phyloP scores from a whole-genome alignment of 1,140 invertebrate genomes.

The Lerema accius region DNA sequence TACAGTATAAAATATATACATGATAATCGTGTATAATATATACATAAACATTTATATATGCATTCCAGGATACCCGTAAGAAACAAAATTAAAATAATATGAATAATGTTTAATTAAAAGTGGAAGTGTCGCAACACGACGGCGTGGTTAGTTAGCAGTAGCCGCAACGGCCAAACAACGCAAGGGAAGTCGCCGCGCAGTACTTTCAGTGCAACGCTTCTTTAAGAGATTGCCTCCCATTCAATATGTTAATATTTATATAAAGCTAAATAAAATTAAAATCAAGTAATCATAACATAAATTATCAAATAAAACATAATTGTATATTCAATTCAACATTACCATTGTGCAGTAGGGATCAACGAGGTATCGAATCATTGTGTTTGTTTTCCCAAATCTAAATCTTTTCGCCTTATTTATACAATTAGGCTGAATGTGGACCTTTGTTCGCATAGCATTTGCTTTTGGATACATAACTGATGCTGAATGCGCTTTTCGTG shows the following conservation, averaged over 20 bases:
- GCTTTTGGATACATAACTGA: conserved; percentile 15
- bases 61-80: neutral
- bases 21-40: too few species aligned
- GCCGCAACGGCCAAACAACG: conserved; percentile 11
- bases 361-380: too few species aligned
- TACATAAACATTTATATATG: too few species aligned
- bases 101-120: conserved; percentile 12
- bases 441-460: conserved; percentile 31
- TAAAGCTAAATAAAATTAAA: conserved; percentile 26
- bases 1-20: too few species aligned
- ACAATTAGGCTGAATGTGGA: neutral
- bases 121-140: conserved; percentile 28
- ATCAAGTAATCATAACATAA: conserved; percentile 4
- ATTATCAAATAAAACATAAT: conserved; percentile 16
- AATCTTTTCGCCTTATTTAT: neutral
- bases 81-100: conserved; percentile 16
- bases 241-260: conserved; percentile 20
- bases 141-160: conserved; percentile 23
- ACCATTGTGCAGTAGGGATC: neutral
- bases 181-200: conserved; percentile 43
- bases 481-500: conserved; percentile 14
- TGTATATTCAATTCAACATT: conserved; percentile 4
- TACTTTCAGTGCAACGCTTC: conserved; percentile 30
- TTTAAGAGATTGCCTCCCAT: neutral
- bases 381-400: neutral